Evolutionary conservation across 1,140 invertebrate species (phyloP).

Genomic region (Temnothorax longispinosus): DNA sequence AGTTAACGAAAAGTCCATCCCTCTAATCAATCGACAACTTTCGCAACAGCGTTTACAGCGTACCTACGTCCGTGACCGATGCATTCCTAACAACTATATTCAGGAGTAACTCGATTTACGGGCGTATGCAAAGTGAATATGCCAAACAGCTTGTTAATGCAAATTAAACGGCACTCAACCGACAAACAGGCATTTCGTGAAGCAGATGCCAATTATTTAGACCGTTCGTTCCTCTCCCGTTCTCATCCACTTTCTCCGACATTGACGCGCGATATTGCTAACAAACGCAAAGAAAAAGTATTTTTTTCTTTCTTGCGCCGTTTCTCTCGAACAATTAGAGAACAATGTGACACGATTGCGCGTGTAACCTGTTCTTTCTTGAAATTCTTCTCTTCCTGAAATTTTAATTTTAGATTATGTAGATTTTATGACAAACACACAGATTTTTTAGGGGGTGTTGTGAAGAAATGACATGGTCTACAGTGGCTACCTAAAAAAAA

Average conservation of each 20-base stretch:
- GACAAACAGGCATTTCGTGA: constrained; percentile 49
- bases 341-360: neutral
- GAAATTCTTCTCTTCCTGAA: neutral
- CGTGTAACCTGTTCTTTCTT: neutral
- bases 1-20: constrained; percentile 18
- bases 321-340: neutral
- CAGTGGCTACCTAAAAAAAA: too few relatives aligned
- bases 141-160: constrained; percentile 71
- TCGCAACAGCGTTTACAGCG: neutral
- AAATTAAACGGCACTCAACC: constrained; percentile 61
- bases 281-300: constrained; percentile 25
- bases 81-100: constrained; percentile 65
- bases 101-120: constrained; percentile 66
- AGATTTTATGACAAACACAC: neutral
- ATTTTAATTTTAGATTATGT: neutral
- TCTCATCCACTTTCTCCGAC: neutral
- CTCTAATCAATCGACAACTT: constrained; percentile 1
- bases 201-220: constrained; percentile 67
- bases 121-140: constrained; percentile 51
- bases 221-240: constrained; percentile 32
- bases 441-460: neutral
- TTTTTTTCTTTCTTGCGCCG: neutral
- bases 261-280: neutral
- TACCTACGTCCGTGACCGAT: neutral
- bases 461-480: neutral